A percentile compares a stretch with the other conserved stretches of the same genome.
phyloP scores from a whole-genome alignment of 92 coral and sea anemone species.

The Siderastrea radians region DNA sequence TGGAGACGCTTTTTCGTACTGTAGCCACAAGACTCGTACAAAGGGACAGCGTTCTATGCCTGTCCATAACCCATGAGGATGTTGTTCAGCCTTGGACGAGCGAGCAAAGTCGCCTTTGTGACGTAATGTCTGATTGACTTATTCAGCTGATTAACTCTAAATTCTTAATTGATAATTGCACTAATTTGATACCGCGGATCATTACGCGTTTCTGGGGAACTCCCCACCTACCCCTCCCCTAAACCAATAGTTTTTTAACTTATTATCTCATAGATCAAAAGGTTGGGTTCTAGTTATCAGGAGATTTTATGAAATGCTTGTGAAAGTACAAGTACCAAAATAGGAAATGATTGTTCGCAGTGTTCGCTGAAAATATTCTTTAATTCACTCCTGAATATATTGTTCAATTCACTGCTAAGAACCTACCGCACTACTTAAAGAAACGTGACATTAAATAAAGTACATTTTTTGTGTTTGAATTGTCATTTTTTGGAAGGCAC shows the following conservation, averaged over 20 bases:
- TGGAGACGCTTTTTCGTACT: conserved; percentile 30
- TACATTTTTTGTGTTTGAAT: no score
- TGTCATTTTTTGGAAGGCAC: no score
- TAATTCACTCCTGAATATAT: no score
- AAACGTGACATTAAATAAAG: no score
- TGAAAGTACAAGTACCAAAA: no score
- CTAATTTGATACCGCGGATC: not conserved
- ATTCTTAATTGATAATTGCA: not conserved
- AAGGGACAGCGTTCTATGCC: conserved; percentile 14
- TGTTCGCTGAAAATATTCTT: no score
- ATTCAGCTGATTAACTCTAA: not conserved
- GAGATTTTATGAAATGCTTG: no score
- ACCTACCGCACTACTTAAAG: no score
- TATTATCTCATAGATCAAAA: not conserved
- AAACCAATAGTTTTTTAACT: no score
- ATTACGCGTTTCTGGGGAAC: not conserved
- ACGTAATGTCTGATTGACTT: not conserved
- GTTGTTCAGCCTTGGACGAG: not conserved
- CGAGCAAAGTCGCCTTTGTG: not conserved
- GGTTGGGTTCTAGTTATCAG: no score
- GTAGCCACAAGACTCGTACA: conserved; percentile 28
- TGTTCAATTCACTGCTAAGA: no score
- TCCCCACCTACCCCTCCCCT: not conserved
- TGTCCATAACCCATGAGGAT: conserved; percentile 45
- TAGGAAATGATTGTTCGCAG: no score